Evolutionary conservation across 2,888 invertebrate species (phyloP), one percentile per base, ranked within the genome.

Genomic region (Caenorhabditis sulstoni): DNA sequence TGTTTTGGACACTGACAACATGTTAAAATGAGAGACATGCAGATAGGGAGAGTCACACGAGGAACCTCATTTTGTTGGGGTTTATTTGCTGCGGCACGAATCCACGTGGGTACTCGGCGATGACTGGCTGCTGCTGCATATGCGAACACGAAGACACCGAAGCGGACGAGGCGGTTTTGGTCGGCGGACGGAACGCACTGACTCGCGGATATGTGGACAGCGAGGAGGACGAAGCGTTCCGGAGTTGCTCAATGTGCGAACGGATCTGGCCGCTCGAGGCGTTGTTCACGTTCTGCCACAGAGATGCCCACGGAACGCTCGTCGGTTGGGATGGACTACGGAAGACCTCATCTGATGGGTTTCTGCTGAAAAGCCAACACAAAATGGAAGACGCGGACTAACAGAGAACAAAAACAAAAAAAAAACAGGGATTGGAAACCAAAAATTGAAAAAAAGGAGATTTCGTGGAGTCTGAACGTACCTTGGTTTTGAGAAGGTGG

Each of bases 401-500:
- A 57, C 57, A 22, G 64, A 71, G 20, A 44, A 61, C 22, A 29
- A 23, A 58, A 58, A 20, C 35, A 12, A 20, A 57, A 62, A 53
- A 71, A 11, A 49, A 50, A 20, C n/a, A 22, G 39, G 53, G 29
- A 29, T 7, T 29, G 29, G 3, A 7, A 29, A 29, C 29, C 3
- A 5, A 29, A 29, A 29, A 29, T 29, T 3, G 29, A 29, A 29
- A 29, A 7, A 7, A 29, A 29, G 4, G 29, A 29, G 3, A 29
- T 29, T 5, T 5, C 29, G 2, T 22, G 14, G 41, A 20, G 59
- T 50, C n/a, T 12, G 12, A 61, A 64, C 71, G 62, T 71, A 85
- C 85, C 81, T 76, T 14, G 83, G 83, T 53, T 85, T 83, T 1
- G 83, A 52, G 80, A 83, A 84, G 11, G 73, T 70, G 0, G 78